These are phyloP conservation scores for Schizaphis graminum DNA, from an alignment of 2,888 invertebrate genomes.

Conservation along the genomic window DNA sequence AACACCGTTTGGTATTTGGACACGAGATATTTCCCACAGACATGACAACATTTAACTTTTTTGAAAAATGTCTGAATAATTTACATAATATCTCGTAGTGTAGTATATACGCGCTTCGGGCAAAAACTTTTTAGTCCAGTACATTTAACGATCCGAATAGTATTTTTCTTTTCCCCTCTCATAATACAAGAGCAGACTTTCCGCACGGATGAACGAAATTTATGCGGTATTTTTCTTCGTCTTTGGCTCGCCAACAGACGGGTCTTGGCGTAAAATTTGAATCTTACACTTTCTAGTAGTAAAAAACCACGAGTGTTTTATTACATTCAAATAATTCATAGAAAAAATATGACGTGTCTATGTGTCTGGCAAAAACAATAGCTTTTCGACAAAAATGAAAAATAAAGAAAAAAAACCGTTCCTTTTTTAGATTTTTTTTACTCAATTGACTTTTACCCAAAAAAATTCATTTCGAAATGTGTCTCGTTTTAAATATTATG, in stretches of 20 bases:
- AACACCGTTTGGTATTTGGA: constrained; percentile 39
- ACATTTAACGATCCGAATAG: constrained; percentile 52
- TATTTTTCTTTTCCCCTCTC: neutral
- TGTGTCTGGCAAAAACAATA: constrained; percentile 33
- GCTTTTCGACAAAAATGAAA: neutral
- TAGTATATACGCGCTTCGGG: neutral
- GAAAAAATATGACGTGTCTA: constrained; percentile 14
- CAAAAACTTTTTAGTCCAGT: constrained; percentile 61
- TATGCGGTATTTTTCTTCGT: constrained; percentile 52
- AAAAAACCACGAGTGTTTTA: constrained; percentile 40
- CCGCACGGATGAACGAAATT: constrained; percentile 55
- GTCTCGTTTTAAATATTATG: neutral
- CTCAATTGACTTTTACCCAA: neutral
- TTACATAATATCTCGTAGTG: constrained; percentile 52
- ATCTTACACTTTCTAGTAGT: constrained; percentile 22
- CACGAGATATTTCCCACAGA: constrained; percentile 43
- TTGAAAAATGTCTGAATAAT: constrained; percentile 62
- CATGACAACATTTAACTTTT: constrained; percentile 46
- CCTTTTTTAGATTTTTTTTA: neutral
- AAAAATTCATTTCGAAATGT: neutral
- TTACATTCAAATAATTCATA: constrained; percentile 31
- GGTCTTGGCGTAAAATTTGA: constrained; percentile 41
- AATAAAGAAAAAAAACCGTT: neutral
- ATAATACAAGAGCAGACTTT: constrained; percentile 19
- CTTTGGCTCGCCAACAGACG: constrained; percentile 44